These are phyloP conservation scores for Pristionchus exspectatus DNA, from an alignment of 2,888 invertebrate species.

Conservation along the genomic window DNA sequence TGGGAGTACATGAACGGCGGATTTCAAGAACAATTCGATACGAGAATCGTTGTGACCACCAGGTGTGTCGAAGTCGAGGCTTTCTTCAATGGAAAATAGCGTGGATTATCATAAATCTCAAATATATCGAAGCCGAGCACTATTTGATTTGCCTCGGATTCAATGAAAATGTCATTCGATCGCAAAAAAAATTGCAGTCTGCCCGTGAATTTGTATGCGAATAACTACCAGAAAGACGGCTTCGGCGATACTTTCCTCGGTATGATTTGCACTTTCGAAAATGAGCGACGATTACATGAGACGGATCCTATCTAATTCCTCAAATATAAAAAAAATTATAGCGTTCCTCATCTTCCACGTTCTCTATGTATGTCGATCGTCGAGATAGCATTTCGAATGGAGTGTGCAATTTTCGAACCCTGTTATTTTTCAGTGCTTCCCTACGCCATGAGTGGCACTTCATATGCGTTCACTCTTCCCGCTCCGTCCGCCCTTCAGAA, in stretches of 20 bases:
- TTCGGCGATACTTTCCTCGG: slow-evolving; percentile 68
- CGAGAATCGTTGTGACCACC: slow-evolving; percentile 43
- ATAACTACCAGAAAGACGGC: slow-evolving; percentile 64
- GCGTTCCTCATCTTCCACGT: not conserved
- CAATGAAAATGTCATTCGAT: not conserved
- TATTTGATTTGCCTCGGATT: not conserved
- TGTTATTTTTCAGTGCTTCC: slow-evolving; percentile 44
- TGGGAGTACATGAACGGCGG: slow-evolving; percentile 55
- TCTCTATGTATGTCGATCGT: too few species aligned
- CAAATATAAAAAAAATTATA: not conserved
- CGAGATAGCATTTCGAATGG: too few species aligned
- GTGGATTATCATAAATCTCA: too few species aligned
- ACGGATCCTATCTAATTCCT: not conserved
- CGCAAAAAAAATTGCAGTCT: not conserved
- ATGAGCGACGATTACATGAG: not conserved
- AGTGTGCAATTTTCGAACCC: too few species aligned
- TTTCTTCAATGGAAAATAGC: not conserved
- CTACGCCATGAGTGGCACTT: slow-evolving; percentile 26
- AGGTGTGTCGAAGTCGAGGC: not conserved
- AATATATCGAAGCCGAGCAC: too few species aligned
- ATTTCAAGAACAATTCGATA: slow-evolving; percentile 50
- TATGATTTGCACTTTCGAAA: not conserved
- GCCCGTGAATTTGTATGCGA: slow-evolving; percentile 55
- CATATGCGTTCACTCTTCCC: slow-evolving; percentile 51
- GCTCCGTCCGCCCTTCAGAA: slow-evolving; percentile 21